Base-by-base conservation (phyloP, 2,113 vertebrate genomes). In the Ammodytes marinus region DNA sequence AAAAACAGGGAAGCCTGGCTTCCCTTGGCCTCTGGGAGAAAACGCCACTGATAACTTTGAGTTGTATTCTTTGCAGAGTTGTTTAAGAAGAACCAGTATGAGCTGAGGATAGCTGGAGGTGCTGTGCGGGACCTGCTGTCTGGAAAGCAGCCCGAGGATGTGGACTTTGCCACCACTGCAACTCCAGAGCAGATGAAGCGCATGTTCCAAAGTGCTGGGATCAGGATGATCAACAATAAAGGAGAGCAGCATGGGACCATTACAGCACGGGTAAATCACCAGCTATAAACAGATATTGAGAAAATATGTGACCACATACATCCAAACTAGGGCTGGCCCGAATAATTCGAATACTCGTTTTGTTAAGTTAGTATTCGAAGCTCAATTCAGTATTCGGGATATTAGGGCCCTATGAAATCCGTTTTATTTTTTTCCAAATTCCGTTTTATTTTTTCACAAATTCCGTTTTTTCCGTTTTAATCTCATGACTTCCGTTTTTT, bases 161-260 rank as follows among this genome's bases (percentile, higher is more conserved):
- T 99, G 59, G 98, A 99, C 85, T 99, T 99, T 86, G 98, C 98
- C 72, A 99, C 98, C 7, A 98, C 97, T 0, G 98, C 98, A 1
- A 99, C 98, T 0, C 98, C 98, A 0, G 92, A 93, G 4, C 94
- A 98, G 87, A 99, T 99, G 98, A 99, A 99, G 92, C 88, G 77
- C 6, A 94, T 99, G 94, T 97, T 99, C 85, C 96, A 96, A 4
- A 73, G 89, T 0, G 96, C 95, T 0, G 97, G 98, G 2, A 88
- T 99, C 60, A 94, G 98, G 15, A 96, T 98, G 94, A 99, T 99
- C 88, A 99, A 99, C 82, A 99, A 98, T 80, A 98, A 97, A 90
- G 98, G 98, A 45, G 98, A 99, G 88, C 96, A 96, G 66, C 98
- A 99, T 0, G 98, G 98, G 5, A 99, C 98, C 53, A 97, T 99